Base-by-base conservation (phyloP, 2,113 vertebrate genomes). In the Circaetus gallicus region DNA sequence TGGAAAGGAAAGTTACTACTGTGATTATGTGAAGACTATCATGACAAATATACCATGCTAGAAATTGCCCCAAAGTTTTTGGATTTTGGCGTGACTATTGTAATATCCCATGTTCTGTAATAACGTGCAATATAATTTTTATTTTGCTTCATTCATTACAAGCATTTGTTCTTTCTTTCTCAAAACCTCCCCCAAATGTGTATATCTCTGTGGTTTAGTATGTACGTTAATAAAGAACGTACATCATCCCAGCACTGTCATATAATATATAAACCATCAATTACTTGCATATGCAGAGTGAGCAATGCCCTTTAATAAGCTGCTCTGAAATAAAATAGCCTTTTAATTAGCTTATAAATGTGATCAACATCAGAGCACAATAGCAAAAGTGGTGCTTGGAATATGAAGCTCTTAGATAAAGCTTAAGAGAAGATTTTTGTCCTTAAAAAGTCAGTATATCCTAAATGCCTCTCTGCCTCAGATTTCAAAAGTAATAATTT, bases 91-190 rank as follows among this genome's bases (percentile, higher is more conserved):
- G 20, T 56, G 34, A 65, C 49, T 96, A 66, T 87, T 93, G 89
- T 91, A 94, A 95, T 85, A 96, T 67, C 71, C 49, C 47, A 36
- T 89, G 59, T 89, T 96, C 86, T 89, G 55, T 95, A 96, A 86
- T 55, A 94, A 80, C 47, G 71, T 94, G 82, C 63, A 95, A 93
- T 88, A 63, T 78, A 55, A 53, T 96, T 95, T 91, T 95, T 88
- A 86, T 94, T 96, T 97, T 82, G 14, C 43, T 94, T 96, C 89
- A 90, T 97, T 97, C 70, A 25, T 94, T 61, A 66, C 45, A 90
- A 82, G 47, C 10, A 86, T 95, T 95, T 87, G 5, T 16, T 94
- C 88, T 85, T 95, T 95, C 67, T 94, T 97, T 90, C 87, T 96
- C 90, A 95, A 83, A 88, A 71, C 69, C 34, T 88, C 21, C 49